phyloP scores from a whole-genome alignment of 1,140 invertebrate genomes.

The Mylabris phalerata region DNA sequence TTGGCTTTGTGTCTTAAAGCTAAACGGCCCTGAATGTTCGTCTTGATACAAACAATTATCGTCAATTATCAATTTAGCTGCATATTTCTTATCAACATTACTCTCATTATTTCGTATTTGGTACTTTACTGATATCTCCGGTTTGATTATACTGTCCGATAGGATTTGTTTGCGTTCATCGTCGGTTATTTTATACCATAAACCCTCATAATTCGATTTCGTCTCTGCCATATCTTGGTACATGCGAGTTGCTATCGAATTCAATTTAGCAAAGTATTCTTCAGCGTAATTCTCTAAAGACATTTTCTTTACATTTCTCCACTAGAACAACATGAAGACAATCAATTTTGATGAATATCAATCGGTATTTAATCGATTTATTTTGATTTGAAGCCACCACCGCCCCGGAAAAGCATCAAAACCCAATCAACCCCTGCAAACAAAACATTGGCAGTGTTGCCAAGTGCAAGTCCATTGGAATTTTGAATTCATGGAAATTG shows the following conservation, averaged over 20 bases:
- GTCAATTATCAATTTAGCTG: constrained; percentile 45
- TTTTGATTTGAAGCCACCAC: no score
- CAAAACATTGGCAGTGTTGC: no score
- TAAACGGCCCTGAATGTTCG: constrained; percentile 72
- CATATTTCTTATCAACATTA: constrained; percentile 44
- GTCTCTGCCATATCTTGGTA: constrained; percentile 60
- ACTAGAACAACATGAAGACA: no score
- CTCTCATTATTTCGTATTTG: constrained; percentile 44
- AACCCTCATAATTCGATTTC: constrained; percentile 60
- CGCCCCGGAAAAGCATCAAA: no score
- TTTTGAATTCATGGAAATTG: no score
- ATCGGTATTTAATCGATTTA: no score
- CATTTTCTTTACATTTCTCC: constrained; percentile 23
- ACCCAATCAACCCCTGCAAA: no score
- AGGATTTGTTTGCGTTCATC: constrained; percentile 66
- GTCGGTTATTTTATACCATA: constrained; percentile 59
- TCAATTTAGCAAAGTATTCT: constrained; percentile 64
- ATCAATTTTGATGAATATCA: no score
- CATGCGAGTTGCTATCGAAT: constrained; percentile 60
- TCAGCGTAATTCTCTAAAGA: constrained; percentile 46
- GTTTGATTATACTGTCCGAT: constrained; percentile 68
- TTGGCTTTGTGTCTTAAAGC: constrained; percentile 71
- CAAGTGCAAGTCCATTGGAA: no score
- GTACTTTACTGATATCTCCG: constrained; percentile 63
- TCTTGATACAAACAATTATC: constrained; percentile 56